These are phyloP conservation scores for Spicauda simplicius DNA, from an alignment of 2,888 invertebrate genomes.

Conservation along the genomic window DNA sequence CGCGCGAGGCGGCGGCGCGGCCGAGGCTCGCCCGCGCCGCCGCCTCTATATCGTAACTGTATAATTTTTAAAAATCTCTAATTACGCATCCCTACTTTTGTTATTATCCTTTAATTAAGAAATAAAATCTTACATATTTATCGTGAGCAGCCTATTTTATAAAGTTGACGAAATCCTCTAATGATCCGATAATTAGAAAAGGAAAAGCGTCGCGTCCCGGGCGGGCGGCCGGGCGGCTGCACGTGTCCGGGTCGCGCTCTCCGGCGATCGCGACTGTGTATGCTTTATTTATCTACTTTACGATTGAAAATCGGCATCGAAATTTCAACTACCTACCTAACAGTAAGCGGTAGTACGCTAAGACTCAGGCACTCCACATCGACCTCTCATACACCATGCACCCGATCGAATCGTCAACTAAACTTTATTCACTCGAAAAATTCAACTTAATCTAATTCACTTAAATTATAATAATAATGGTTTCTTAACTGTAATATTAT, in stretches of 20 bases:
- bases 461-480: constrained; percentile 83
- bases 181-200: constrained; percentile 79
- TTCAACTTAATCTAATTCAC: constrained; percentile 82
- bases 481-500: constrained; percentile 82
- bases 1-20: constrained; percentile 42
- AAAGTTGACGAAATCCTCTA: constrained; percentile 82
- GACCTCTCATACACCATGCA: constrained; percentile 81
- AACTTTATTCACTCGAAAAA: constrained; percentile 82
- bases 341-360: constrained; percentile 84
- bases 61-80: constrained; percentile 84
- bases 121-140: constrained; percentile 84
- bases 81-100: constrained; percentile 84
- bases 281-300: constrained; percentile 80
- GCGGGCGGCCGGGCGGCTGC: constrained; percentile 36
- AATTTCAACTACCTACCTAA: constrained; percentile 85
- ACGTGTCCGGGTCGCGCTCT: constrained; percentile 51
- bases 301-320: constrained; percentile 82
- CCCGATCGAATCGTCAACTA: constrained; percentile 79
- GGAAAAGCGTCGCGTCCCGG: constrained; percentile 72
- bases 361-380: constrained; percentile 82
- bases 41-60: constrained; percentile 75
- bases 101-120: constrained; percentile 85
- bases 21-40: constrained; percentile 37
- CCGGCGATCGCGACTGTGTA: constrained; percentile 74
- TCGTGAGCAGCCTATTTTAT: constrained; percentile 84